Conservation (phyloP, 2,797 vertebrate genomes). For the Mus minutoides region DNA sequence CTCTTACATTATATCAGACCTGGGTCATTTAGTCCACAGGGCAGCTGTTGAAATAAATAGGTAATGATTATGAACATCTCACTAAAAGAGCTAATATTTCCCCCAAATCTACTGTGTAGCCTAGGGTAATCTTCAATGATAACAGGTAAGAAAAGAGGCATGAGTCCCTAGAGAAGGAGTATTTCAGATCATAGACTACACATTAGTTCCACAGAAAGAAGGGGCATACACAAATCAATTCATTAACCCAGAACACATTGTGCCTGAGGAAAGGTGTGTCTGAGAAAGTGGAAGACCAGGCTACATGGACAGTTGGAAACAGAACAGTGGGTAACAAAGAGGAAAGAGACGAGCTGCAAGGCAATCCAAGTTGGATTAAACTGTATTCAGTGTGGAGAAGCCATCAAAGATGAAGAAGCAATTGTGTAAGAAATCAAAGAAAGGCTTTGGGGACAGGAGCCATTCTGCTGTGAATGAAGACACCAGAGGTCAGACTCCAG, state of each 20-base stretch:
- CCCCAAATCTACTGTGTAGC: not conserved
- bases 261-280: fast-evolving
- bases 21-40: not conserved
- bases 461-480: not conserved
- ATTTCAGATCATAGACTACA: not conserved
- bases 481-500: fast-evolving
- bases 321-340: not conserved
- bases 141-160: not conserved
- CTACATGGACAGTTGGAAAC: not conserved
- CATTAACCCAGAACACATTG: not conserved
- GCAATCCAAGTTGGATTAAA: not conserved
- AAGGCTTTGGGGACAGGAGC: not conserved
- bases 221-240: not conserved
- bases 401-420: not conserved
- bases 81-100: not conserved
- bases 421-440: not conserved
- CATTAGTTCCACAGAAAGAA: not conserved
- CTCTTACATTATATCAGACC: not conserved
- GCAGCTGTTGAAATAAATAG: not conserved
- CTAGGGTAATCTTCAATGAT: not conserved
- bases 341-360: not conserved
- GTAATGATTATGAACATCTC: not conserved
- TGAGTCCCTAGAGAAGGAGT: not conserved
- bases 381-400: not conserved
- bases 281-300: not conserved